phyloP scores from a whole-genome alignment of 2,888 invertebrate species.

The Hanleya hanleyi region DNA sequence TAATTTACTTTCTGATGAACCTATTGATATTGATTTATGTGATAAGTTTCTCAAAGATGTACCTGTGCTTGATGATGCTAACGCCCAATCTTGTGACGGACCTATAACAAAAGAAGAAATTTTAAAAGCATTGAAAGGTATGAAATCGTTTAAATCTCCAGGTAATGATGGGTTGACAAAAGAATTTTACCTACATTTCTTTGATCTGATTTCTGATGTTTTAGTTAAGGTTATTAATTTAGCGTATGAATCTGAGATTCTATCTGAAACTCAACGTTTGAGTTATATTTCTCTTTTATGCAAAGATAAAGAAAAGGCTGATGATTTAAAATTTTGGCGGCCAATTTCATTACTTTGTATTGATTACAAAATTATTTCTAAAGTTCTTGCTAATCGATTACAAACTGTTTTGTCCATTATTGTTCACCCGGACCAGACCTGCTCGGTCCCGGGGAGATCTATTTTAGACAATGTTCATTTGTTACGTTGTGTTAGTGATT shows the following conservation, averaged over 20 bases:
- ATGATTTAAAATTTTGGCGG: conserved; percentile 13
- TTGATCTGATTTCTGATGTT: neutral
- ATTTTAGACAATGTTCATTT: conserved; percentile 19
- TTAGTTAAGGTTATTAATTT: conserved; percentile 5
- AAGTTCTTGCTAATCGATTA: conserved; percentile 17
- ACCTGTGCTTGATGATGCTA: neutral
- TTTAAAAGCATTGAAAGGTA: neutral
- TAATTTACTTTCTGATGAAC: neutral
- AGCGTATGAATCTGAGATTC: neutral
- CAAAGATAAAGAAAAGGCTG: neutral
- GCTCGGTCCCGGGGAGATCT: conserved; percentile 14
- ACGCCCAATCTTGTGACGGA: neutral
- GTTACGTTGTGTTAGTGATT: too few species aligned
- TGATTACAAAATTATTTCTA: conserved; percentile 20
- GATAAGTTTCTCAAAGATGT: neutral
- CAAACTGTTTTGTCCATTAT: conserved; percentile 10
- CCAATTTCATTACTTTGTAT: conserved; percentile 18
- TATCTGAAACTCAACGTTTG: neutral
- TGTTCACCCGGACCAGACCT: conserved; percentile 18
- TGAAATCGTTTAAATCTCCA: conserved; percentile 13
- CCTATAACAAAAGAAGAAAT: neutral
- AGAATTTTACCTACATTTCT: conserved; percentile 18
- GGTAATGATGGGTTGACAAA: conserved; percentile 18
- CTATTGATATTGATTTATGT: neutral
- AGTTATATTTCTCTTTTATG: conserved; percentile 8